These are phyloP conservation scores for Tangara arthus DNA, from an alignment of 2,797 vertebrate genomes.

Conservation along the genomic window DNA sequence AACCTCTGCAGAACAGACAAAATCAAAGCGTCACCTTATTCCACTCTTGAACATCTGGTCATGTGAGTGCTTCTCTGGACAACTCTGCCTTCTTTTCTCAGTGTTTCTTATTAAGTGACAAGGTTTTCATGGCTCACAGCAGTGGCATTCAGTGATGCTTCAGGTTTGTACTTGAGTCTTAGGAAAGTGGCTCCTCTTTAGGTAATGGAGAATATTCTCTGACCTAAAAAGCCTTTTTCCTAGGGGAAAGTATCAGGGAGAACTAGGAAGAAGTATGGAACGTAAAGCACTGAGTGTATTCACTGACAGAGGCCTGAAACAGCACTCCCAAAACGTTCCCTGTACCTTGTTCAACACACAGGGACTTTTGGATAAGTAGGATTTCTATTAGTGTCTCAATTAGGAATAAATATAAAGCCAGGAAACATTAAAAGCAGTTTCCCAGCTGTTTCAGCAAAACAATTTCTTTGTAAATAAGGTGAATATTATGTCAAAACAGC, in stretches of 20 bases:
- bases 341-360: background rate
- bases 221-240: background rate
- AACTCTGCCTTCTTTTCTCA: background rate
- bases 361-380: background rate
- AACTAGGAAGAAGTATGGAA: background rate
- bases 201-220: background rate
- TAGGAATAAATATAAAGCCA: background rate
- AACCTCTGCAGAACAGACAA: background rate
- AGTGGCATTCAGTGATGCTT: background rate
- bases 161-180: background rate
- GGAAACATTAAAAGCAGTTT: background rate
- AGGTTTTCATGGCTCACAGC: background rate
- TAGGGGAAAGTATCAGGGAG: background rate
- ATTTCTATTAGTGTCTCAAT: background rate
- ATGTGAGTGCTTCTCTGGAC: background rate
- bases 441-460: background rate
- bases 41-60: background rate
- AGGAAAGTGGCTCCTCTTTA: background rate
- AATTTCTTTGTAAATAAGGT: slow-evolving; percentile 14
- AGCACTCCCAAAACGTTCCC: background rate
- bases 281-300: background rate
- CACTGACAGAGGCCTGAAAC: background rate
- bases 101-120: background rate
- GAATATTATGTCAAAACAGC: background rate
- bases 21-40: background rate